Conservation (phyloP, 1,140 invertebrate genomes). For the Plutomurus gul region DNA sequence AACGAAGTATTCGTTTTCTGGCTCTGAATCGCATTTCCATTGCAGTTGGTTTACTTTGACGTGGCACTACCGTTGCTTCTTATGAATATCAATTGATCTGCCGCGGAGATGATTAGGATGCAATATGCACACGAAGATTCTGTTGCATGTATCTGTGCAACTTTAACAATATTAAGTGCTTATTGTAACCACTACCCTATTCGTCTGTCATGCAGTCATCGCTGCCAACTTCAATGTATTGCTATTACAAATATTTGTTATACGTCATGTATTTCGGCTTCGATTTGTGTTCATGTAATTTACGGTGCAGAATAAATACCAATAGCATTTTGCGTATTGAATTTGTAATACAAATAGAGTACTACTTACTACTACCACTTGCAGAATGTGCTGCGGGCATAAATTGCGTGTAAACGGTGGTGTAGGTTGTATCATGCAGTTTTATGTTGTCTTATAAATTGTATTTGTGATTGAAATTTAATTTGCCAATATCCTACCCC, state of each 20-base stretch:
- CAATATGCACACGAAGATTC: no score
- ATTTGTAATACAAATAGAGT: background rate
- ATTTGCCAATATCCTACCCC: background rate
- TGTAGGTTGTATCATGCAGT: no score
- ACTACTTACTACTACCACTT: background rate
- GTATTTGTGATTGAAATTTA: conserved; percentile 4
- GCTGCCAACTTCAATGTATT: background rate
- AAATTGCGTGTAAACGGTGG: background rate
- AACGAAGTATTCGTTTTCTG: conserved; percentile 2
- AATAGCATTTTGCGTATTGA: no score
- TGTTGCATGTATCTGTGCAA: no score
- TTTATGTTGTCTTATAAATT: background rate
- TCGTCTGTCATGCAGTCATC: no score
- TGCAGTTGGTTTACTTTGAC: background rate
- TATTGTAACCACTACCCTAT: no score
- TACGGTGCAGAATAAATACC: no score
- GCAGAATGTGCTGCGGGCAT: background rate
- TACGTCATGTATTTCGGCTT: conserved; percentile 7
- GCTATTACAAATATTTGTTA: conserved; percentile 23
- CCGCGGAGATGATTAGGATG: conserved; percentile 14
- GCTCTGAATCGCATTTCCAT: background rate
- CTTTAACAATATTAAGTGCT: no score
- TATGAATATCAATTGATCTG: conserved; percentile 22
- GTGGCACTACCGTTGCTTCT: conserved; percentile 25
- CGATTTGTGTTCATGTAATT: background rate